Evolutionary conservation across 92 coral and sea anemone species (phyloP).

Genomic region (Heliopora coerulea): DNA sequence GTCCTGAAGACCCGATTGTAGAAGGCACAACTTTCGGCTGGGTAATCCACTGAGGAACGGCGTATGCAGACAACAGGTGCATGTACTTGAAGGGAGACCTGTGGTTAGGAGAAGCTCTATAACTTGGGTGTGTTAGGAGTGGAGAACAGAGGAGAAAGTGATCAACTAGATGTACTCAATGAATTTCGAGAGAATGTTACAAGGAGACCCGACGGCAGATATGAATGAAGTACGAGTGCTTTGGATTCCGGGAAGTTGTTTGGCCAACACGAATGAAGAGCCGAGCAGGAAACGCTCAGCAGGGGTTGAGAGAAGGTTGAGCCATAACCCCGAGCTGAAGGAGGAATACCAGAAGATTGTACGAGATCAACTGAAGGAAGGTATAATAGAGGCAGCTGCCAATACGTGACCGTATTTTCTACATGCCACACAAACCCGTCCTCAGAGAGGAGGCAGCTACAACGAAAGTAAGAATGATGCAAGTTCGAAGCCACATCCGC

Average conservation of each 20-base stretch:
- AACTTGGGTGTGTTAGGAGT: constrained; percentile 35
- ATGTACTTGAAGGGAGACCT: constrained; percentile 52
- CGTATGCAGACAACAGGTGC: constrained; percentile 51
- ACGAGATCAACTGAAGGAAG: too few relatives aligned
- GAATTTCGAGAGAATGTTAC: constrained; percentile 52
- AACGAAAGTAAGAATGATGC: not conserved
- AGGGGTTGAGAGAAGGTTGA: constrained; percentile 31
- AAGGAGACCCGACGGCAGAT: constrained; percentile 11
- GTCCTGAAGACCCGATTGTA: constrained; percentile 57
- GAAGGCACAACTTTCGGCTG: constrained; percentile 67
- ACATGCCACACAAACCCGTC: constrained; percentile 14
- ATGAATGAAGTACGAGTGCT: constrained; percentile 41
- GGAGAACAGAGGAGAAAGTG: constrained; percentile 13
- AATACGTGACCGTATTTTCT: not conserved
- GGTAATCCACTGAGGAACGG: constrained; percentile 56
- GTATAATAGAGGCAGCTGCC: not conserved
- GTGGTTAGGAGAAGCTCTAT: constrained; percentile 49
- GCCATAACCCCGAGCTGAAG: not conserved
- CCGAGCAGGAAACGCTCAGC: constrained; percentile 26
- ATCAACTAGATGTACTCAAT: too few relatives aligned
- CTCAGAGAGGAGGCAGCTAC: constrained; percentile 9
- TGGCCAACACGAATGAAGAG: constrained; percentile 43
- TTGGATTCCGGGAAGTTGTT: constrained; percentile 49
- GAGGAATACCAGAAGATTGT: too few relatives aligned
- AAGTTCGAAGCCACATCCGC: constrained; percentile 5